A percentile compares a stretch with the other conserved stretches of the same genome.
phyloP scores from a whole-genome alignment of 2,797 vertebrate genomes.

The Thaleichthys pacificus region DNA sequence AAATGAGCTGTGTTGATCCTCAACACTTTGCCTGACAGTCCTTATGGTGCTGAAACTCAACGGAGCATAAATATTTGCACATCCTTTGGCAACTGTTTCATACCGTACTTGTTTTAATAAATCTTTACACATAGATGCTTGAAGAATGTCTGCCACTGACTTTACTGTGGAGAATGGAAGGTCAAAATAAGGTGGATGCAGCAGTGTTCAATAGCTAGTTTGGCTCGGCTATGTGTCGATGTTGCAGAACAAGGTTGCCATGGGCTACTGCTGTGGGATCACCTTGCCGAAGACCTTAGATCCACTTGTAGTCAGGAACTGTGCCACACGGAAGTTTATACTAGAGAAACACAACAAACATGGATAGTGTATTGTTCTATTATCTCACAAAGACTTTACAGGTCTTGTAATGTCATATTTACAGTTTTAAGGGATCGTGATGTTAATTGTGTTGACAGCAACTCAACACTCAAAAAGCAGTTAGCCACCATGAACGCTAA shows the following conservation, averaged over 20 bases:
- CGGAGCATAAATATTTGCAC: too few species aligned
- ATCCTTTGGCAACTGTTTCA: too few species aligned
- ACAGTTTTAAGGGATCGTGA: not conserved
- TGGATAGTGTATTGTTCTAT: slow-evolving; percentile 40
- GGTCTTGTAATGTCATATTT: too few species aligned
- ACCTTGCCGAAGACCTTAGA: slow-evolving; percentile 53
- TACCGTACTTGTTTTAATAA: too few species aligned
- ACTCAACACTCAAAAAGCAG: too few species aligned
- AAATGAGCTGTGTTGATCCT: too few species aligned
- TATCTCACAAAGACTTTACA: slow-evolving; percentile 31
- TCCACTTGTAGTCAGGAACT: slow-evolving; percentile 32
- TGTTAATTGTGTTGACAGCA: not conserved
- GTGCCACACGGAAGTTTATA: slow-evolving; percentile 17
- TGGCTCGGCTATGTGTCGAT: slow-evolving; percentile 60
- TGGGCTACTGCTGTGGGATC: slow-evolving; percentile 43
- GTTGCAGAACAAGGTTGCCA: slow-evolving; percentile 55
- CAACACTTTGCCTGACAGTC: too few species aligned
- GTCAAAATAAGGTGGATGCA: slow-evolving; percentile 59
- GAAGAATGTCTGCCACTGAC: slow-evolving; percentile 40
- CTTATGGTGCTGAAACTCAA: too few species aligned
- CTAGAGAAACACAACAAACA: slow-evolving; percentile 31
- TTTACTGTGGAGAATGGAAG: slow-evolving; percentile 45
- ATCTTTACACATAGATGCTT: too few species aligned
- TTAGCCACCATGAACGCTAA: too few species aligned
- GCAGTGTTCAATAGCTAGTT: slow-evolving; percentile 52